phyloP scores from a whole-genome alignment of 2,113 vertebrate genomes.

The Raja brachyura region DNA sequence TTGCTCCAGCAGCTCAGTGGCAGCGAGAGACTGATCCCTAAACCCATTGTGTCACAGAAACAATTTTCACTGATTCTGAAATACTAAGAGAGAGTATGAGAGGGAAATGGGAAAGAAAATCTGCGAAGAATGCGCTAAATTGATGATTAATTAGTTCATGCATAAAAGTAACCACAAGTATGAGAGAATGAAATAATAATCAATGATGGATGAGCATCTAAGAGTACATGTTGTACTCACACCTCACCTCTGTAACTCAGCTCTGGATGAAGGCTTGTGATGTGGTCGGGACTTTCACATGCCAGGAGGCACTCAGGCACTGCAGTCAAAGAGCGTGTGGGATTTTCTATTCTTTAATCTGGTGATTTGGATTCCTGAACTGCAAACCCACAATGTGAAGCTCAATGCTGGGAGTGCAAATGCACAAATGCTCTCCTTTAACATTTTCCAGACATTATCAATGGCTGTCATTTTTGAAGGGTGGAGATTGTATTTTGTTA shows the following conservation, averaged over 20 bases:
- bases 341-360: background rate
- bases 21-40: conserved; percentile 10
- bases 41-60: conserved; percentile 4
- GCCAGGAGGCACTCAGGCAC: background rate
- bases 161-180: background rate
- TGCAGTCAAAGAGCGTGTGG: background rate
- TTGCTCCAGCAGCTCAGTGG: conserved; percentile 22
- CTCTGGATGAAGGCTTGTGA: no score
- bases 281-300: background rate
- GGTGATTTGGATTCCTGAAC: background rate
- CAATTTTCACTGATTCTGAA: conserved; percentile 19
- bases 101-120: background rate
- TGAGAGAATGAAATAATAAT: background rate
- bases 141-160: background rate
- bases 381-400: background rate
- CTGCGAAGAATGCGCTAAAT: background rate
- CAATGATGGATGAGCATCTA: background rate
- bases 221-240: background rate
- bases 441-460: background rate
- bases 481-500: background rate
- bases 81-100: background rate
- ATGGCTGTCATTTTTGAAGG: background rate
- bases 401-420: background rate
- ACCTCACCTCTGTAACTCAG: no score
- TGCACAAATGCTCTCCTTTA: background rate